These are phyloP conservation scores for Rhabdomys dilectus DNA, from an alignment of 2,113 vertebrate species.

Conservation along the genomic window DNA sequence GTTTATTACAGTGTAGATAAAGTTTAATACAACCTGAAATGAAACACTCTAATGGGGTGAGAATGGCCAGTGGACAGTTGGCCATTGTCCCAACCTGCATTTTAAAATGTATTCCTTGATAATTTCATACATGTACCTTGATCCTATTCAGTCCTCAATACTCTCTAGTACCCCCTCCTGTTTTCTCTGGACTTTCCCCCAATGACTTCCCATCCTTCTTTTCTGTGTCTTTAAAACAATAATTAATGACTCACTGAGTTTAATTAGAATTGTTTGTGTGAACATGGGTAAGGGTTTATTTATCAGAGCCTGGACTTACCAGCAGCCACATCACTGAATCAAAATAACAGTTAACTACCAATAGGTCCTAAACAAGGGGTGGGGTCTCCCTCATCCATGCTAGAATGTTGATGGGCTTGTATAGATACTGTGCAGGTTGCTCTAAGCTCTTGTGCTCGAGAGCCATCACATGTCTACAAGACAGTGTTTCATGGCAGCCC, in stretches of 20 bases:
- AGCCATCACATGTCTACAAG: neutral
- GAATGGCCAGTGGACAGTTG: neutral
- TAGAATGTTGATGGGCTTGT: neutral
- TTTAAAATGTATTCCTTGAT: neutral
- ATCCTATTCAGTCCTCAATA: neutral
- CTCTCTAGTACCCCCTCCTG: neutral
- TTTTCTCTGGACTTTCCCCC: neutral
- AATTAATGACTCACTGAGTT: neutral
- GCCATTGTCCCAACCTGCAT: too few species aligned
- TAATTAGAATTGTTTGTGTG: neutral
- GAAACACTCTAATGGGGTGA: neutral
- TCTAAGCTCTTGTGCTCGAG: neutral
- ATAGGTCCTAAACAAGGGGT: neutral
- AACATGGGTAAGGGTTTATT: neutral
- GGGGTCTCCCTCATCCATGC: neutral
- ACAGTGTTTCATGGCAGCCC: neutral
- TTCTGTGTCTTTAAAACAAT: neutral
- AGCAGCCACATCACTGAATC: neutral
- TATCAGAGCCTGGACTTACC: neutral
- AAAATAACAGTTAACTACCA: neutral
- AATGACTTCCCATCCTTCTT: neutral
- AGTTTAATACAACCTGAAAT: too few species aligned
- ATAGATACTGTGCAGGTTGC: neutral
- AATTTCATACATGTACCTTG: neutral
- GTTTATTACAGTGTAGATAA: neutral